Evolutionary conservation across 2,797 vertebrate genomes (phyloP).

Genomic region (Pangasius krempfi): DNA sequence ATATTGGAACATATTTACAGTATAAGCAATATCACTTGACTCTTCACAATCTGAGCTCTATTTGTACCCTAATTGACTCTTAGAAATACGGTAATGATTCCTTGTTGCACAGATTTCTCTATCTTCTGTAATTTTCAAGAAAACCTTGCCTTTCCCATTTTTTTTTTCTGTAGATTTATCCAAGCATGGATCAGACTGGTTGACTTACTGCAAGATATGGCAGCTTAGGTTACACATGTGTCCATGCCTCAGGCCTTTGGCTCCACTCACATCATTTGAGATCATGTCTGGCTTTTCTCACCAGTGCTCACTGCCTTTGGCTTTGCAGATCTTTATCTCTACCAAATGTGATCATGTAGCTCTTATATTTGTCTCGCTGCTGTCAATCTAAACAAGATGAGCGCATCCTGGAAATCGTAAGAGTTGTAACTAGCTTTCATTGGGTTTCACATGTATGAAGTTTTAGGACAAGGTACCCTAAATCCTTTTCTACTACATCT

Average conservation of each 20-base stretch:
- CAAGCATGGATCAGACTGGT: conserved; percentile 24
- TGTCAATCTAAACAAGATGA: conserved; percentile 20
- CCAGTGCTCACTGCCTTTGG: conserved; percentile 32
- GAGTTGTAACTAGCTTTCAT: neutral
- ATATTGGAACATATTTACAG: neutral
- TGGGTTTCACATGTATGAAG: neutral
- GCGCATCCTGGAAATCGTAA: neutral
- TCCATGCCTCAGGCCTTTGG: conserved; percentile 38
- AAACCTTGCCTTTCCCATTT: conserved; percentile 7
- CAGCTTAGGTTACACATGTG: conserved; percentile 38
- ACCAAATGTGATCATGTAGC: conserved; percentile 17
- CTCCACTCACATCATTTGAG: conserved; percentile 29
- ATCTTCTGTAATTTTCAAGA: conserved; percentile 25
- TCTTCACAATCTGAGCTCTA: neutral
- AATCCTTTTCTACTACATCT: neutral
- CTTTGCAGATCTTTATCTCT: conserved; percentile 34
- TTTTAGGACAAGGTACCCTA: neutral
- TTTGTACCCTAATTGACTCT: neutral
- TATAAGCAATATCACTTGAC: neutral
- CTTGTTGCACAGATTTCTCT: conserved; percentile 28
- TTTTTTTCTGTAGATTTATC: conserved; percentile 1
- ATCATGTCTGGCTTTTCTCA: conserved; percentile 32
- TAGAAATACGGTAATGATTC: conserved; percentile 2
- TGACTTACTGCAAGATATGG: conserved; percentile 29
- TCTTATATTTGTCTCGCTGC: conserved; percentile 31